Percentiles rank a stretch among this genome's conserved stretches.
phyloP scores from a whole-genome alignment of 1,140 invertebrate genomes.

The Drosophila setifemur region DNA sequence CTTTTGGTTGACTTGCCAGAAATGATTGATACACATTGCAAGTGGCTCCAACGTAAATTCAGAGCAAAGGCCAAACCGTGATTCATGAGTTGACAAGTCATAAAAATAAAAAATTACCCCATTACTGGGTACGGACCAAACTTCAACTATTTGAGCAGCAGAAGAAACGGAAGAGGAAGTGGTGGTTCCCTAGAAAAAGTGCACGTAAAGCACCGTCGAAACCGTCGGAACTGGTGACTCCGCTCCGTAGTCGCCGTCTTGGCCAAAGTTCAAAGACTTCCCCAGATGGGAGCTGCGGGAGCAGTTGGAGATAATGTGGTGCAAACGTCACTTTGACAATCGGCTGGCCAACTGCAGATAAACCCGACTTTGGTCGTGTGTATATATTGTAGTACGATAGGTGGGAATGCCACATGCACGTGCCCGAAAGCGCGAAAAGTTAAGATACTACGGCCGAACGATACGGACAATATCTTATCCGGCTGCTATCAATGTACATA shows the following conservation, averaged over 20 bases:
- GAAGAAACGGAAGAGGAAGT: background rate
- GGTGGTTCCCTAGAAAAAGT: background rate
- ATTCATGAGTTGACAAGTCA: constrained; percentile 29
- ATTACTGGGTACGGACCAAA: constrained; percentile 1
- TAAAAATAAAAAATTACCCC: constrained; percentile 28
- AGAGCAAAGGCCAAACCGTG: constrained; percentile 5
- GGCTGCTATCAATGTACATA: constrained; percentile 70
- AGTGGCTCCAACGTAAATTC: background rate
- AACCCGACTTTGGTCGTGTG: constrained; percentile 41
- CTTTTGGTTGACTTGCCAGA: constrained; percentile 21
- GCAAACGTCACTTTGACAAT: constrained; percentile 63
- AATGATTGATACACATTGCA: constrained; percentile 29
- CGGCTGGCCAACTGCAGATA: constrained; percentile 38
- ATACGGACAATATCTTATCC: constrained; percentile 75
- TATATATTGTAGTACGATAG: constrained; percentile 39
- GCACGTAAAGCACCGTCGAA: background rate
- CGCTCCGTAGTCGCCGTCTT: background rate
- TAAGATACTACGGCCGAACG: constrained; percentile 71
- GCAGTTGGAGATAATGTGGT: constrained; percentile 45
- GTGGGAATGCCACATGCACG: constrained; percentile 54
- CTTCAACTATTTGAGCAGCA: background rate
- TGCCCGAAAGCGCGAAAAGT: constrained; percentile 60
- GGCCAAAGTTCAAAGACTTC: constrained; percentile 62
- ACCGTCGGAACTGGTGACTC: background rate
- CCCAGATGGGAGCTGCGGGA: background rate